Evolutionary conservation across 2,113 vertebrate genomes (phyloP).

Genomic region (Thamnaconus septentrionalis): DNA sequence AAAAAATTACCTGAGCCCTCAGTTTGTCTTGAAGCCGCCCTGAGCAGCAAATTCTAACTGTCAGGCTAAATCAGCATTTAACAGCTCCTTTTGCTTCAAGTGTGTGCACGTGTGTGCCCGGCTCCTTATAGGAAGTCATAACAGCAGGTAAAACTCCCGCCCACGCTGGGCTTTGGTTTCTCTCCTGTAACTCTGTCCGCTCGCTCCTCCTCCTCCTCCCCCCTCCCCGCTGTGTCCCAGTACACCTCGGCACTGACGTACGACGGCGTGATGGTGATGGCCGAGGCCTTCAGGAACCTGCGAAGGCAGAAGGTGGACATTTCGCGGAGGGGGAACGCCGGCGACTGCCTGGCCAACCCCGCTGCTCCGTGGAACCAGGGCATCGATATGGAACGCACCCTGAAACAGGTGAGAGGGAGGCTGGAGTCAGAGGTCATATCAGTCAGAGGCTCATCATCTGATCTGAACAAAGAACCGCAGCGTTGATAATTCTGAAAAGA

Average conservation of each 20-base stretch:
- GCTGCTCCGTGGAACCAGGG: constrained; percentile 98
- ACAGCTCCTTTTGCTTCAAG: too few species aligned
- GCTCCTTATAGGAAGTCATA: too few species aligned
- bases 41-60: too few species aligned
- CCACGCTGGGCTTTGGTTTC: not conserved
- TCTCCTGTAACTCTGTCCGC: not conserved
- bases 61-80: too few species aligned
- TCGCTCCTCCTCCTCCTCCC: not conserved
- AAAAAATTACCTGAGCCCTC: too few species aligned
- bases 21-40: too few species aligned
- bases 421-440: not conserved
- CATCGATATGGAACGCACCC: constrained; percentile 69
- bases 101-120: too few species aligned
- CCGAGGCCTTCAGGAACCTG: constrained; percentile 95
- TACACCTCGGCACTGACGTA: constrained; percentile 98
- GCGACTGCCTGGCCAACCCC: constrained; percentile 96
- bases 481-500: too few species aligned
- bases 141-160: too few species aligned
- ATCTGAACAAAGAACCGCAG: too few species aligned
- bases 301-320: constrained; percentile 96
- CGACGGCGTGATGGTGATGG: constrained; percentile 98
- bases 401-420: constrained; percentile 57
- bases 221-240: constrained; percentile 64
- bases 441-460: not conserved
- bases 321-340: constrained; percentile 93